phyloP scores from a whole-genome alignment of 2,113 vertebrate genomes.

The Leptobrachium ailaonicum region DNA sequence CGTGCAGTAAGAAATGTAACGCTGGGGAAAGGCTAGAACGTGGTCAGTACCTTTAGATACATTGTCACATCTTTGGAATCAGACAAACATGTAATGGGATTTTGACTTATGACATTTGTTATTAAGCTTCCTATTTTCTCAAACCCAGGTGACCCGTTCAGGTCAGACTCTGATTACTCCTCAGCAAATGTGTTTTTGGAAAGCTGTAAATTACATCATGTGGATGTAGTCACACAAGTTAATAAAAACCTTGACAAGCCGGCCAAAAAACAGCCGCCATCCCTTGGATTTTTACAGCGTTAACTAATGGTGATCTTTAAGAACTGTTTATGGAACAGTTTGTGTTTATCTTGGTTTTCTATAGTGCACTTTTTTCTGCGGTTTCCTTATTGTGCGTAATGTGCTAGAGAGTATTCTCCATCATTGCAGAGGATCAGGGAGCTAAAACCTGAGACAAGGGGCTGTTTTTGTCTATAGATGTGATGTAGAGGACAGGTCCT shows the following conservation, averaged over 20 bases:
- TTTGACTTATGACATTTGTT: background rate
- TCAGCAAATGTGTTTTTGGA: background rate
- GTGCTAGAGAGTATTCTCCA: no score
- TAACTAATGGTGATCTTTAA: background rate
- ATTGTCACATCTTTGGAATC: background rate
- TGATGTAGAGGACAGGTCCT: no score
- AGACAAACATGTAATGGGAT: background rate
- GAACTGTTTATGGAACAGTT: slow-evolving; percentile 5
- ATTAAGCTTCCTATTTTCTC: background rate
- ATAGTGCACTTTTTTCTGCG: background rate
- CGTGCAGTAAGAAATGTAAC: no score
- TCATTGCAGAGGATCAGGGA: no score
- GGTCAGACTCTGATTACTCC: background rate
- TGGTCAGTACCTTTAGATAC: no score
- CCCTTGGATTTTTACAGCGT: background rate
- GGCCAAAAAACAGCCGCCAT: no score
- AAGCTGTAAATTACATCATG: no score
- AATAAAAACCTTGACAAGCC: no score
- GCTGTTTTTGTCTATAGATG: no score
- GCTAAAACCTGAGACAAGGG: no score
- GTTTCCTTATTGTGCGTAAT: background rate
- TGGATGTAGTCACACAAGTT: no score
- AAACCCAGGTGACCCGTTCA: background rate
- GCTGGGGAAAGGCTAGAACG: no score
- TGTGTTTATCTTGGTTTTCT: background rate